These are phyloP conservation scores for Oncopodura yosiiana DNA, from an alignment of 1,140 invertebrate genomes.

Conservation along the genomic window DNA sequence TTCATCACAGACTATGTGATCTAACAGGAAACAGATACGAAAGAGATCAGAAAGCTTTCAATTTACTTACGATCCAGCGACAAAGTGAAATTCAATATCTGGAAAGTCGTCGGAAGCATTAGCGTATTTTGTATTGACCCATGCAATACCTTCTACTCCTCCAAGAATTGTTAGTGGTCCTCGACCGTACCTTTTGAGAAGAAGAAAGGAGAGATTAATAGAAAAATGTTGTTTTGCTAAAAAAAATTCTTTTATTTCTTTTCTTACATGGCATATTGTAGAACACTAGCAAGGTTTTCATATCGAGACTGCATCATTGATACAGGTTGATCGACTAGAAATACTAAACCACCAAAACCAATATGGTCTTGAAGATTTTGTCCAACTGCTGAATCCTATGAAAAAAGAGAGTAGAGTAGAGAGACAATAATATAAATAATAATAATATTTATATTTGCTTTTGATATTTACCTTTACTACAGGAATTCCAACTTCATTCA, in stretches of 20 bases:
- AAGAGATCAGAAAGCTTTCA: not conserved
- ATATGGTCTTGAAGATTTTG: conserved; percentile 63
- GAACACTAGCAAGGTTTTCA: conserved; percentile 61
- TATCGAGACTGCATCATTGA: conserved; percentile 68
- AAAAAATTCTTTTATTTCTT: no score
- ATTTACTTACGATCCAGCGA: conserved; percentile 58
- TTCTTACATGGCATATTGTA: conserved; percentile 67
- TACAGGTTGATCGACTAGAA: conserved; percentile 65
- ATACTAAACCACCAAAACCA: conserved; percentile 59
- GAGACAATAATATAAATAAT: no score
- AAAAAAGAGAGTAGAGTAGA: not conserved
- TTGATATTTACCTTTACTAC: no score
- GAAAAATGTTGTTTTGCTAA: no score
- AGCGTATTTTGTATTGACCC: conserved; percentile 81
- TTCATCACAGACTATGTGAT: no score
- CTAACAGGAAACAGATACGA: no score
- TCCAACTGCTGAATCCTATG: conserved; percentile 46
- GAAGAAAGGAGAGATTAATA: no score
- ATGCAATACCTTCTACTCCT: conserved; percentile 79
- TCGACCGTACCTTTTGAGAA: no score
- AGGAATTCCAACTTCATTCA: not conserved
- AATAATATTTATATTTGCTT: no score
- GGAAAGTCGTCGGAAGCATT: conserved; percentile 76
- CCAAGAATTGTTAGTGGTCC: conserved; percentile 80
- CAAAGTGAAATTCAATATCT: conserved; percentile 84